Conservation (phyloP, 2,888 invertebrate species). For the Chrysina gloriosa region DNA sequence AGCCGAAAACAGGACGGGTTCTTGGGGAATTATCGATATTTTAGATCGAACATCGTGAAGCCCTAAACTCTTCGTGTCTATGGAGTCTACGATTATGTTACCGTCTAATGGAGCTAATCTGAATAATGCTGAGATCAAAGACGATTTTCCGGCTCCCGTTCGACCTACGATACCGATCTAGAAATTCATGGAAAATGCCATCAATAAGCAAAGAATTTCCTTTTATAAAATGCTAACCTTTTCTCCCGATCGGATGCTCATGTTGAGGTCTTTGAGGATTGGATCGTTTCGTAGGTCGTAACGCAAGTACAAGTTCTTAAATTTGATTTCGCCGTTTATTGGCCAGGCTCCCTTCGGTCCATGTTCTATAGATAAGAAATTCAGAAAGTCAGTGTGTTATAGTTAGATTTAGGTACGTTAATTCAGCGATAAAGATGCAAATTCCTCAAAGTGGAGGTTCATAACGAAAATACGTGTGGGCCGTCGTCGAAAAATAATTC, state of each 20-base stretch:
- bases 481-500: too few species aligned
- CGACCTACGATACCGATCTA: slow-evolving; percentile 87
- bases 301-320: slow-evolving; percentile 71
- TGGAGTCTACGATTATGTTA: slow-evolving; percentile 78
- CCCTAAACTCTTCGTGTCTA: slow-evolving; percentile 77
- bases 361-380: slow-evolving; percentile 30
- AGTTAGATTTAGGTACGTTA: too few species aligned
- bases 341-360: slow-evolving; percentile 66
- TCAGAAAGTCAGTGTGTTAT: background rate
- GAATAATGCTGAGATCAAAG: slow-evolving; percentile 84
- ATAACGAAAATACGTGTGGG: too few species aligned
- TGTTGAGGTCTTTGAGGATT: slow-evolving; percentile 76
- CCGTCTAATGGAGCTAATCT: slow-evolving; percentile 83
- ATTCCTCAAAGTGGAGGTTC: too few species aligned
- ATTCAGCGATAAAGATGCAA: too few species aligned
- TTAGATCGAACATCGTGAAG: slow-evolving; percentile 81
- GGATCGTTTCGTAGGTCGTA: slow-evolving; percentile 73
- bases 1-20: slow-evolving; percentile 73
- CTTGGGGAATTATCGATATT: slow-evolving; percentile 78
- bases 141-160: slow-evolving; percentile 89
- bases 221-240: slow-evolving; percentile 66
- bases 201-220: background rate
- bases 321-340: slow-evolving; percentile 69
- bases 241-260: slow-evolving; percentile 72
- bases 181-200: slow-evolving; percentile 21